Percentiles rank a stretch among this genome's conserved stretches.
Conservation (phyloP, 2,113 vertebrate genomes). For the Erinaceus europaeus region DNA sequence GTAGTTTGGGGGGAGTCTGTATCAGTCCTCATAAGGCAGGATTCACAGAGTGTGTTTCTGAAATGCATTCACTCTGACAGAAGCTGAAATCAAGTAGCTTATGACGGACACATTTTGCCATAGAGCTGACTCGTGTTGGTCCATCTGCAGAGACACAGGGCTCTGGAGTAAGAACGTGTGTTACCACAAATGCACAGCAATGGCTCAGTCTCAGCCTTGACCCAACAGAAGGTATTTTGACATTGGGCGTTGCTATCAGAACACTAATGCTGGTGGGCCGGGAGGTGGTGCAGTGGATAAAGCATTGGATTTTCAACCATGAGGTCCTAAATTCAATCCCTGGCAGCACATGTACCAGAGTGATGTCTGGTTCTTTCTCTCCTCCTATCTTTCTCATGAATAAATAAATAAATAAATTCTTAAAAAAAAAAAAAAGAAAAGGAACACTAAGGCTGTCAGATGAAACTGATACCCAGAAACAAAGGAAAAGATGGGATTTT, state of each 20-base stretch:
- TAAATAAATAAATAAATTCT: too few species aligned
- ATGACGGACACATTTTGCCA: not conserved
- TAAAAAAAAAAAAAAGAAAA: too few species aligned
- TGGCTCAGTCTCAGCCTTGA: conserved; percentile 46
- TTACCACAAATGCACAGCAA: conserved; percentile 42
- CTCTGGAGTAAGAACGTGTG: conserved; percentile 3
- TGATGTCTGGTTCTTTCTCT: too few species aligned
- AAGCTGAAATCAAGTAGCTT: conserved; percentile 55
- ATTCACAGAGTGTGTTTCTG: not conserved
- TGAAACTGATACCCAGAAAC: conserved; percentile 40
- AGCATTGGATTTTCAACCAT: too few species aligned
- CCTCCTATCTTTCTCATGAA: too few species aligned
- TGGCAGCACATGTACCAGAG: too few species aligned
- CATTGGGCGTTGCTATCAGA: conserved; percentile 54
- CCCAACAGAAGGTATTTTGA: not conserved
- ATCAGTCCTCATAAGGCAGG: not conserved
- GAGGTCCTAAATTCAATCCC: too few species aligned
- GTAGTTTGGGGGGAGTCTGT: not conserved
- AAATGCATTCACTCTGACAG: conserved; percentile 19
- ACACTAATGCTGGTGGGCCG: too few species aligned
- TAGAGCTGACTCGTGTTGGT: not conserved
- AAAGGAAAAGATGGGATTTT: conserved; percentile 60
- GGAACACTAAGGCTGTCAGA: too few species aligned
- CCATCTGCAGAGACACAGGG: conserved; percentile 25
- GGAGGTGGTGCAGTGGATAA: too few species aligned